Base-by-base conservation (phyloP, 2,113 vertebrate genomes). In the Scolopax mira region DNA sequence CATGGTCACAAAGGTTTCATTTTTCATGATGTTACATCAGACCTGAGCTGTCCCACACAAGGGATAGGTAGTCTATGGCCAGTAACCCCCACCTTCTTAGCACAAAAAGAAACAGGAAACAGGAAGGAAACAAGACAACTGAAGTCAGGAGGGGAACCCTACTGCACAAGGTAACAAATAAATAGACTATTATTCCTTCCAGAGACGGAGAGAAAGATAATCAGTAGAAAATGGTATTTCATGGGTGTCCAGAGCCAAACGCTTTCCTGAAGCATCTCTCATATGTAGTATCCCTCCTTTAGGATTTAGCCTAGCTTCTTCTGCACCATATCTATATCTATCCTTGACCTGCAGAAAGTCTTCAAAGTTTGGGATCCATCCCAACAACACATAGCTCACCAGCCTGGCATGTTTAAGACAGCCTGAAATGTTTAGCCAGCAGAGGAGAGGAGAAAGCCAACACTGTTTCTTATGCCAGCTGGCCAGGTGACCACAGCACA, bases 51-150 rank as follows among this genome's bases (percentile, higher is more conserved):
- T 19, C 42, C 33, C 35, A 42, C 28, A n/a, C 6, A 14, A 2
- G 15, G 15, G 6, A 27, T 39, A 5, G 15, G 28, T 49, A 75
- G 21, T 12, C 57, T 46, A 1, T 60, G 39, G 19, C 19, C 41
- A 79, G 55, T 74, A 82, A 58, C 46, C 12, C 22, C 21, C 6
- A 19, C 17, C 13, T 16, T 42, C n/a, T 65, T 78, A 57, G 49
- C 19, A 79, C 25, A 79, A 93, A 93, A 88, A 54, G 51, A 79
- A 79, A 78, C 10, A 23, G 35, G 17, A 91, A 95, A 93, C 16
- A 66, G 41, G 69, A 81, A 62, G 17, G 7, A 93, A 91, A 85
- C 7, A 55, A 65, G 17, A 54, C 23, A 6, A 21, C 27, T 70
- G 27, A 70, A 52, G 9, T 23, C 7, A 10, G 4, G 19, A 7